Percentiles rank a stretch among this genome's conserved stretches.
These are phyloP conservation scores for Norana najaformis DNA, from an alignment of 2,888 invertebrate species.

Conservation along the genomic window DNA sequence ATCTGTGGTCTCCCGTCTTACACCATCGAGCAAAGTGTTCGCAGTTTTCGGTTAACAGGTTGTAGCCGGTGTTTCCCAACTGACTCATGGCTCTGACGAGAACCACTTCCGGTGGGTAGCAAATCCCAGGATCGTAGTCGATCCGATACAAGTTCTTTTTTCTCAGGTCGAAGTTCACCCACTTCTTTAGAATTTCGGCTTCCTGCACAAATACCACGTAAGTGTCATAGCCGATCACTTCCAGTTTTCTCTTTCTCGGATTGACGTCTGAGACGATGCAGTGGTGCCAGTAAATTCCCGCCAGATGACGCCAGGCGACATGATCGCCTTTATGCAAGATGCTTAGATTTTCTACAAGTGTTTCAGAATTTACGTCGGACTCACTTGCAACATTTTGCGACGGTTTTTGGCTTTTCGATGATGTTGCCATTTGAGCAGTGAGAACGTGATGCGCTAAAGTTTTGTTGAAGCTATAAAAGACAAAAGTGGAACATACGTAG, in stretches of 20 bases:
- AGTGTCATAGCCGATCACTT: constrained; percentile 22
- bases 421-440: too few relatives aligned
- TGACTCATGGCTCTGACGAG: neutral
- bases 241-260: neutral
- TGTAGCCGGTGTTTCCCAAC: constrained; percentile 16
- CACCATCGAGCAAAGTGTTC: constrained; percentile 28
- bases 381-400: too few relatives aligned
- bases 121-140: constrained; percentile 1
- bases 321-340: neutral
- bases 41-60: constrained; percentile 24
- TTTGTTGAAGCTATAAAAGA: too few relatives aligned
- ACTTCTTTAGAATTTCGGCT: constrained; percentile 16
- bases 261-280: constrained; percentile 18
- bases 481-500: too few relatives aligned
- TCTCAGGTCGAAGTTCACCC: neutral
- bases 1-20: constrained; percentile 20
- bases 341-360: too few relatives aligned
- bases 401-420: too few relatives aligned
- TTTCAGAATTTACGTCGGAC: too few relatives aligned
- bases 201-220: neutral
- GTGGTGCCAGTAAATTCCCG: constrained; percentile 26
- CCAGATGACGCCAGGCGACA: constrained; percentile 26
- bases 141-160: constrained; percentile 26
- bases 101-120: neutral
- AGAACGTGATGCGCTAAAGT: too few relatives aligned